phyloP scores from a whole-genome alignment of 2,113 vertebrate species.

The Ploceus nigricollis region DNA sequence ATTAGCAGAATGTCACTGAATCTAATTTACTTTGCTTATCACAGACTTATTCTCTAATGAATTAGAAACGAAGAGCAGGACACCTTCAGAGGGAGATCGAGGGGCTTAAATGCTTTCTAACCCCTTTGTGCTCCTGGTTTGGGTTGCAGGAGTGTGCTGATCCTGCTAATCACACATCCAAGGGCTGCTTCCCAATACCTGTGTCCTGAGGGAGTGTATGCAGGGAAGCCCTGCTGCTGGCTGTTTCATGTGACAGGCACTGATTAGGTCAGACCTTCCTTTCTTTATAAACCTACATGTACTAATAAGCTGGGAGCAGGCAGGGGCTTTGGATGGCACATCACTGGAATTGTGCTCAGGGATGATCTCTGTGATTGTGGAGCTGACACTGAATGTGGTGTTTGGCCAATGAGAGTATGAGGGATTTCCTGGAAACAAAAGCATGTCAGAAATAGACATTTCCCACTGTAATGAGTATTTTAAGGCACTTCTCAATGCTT shows the following conservation, averaged over 20 bases:
- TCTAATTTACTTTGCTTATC: constrained; percentile 88
- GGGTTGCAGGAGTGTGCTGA: not conserved
- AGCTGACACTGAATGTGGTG: not conserved
- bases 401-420: not conserved
- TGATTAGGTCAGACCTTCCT: not conserved
- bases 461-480: not conserved
- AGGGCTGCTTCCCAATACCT: not conserved
- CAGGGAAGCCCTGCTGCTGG: not conserved
- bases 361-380: rapidly evolving
- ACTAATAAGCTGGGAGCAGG: not conserved
- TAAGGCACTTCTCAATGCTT: not conserved
- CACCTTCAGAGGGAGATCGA: constrained; percentile 67
- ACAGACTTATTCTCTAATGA: constrained; percentile 77
- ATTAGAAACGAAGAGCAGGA: constrained; percentile 64
- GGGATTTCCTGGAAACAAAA: not conserved
- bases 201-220: not conserved
- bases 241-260: not conserved
- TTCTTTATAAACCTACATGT: not conserved
- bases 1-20: constrained; percentile 88
- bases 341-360: not conserved
- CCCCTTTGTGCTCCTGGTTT: not conserved
- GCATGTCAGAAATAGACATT: not conserved
- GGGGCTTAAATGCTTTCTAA: constrained; percentile 41
- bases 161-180: not conserved
- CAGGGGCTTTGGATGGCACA: not conserved